Evolutionary conservation across 2,797 vertebrate species (phyloP), one percentile per base, ranked within the genome.

Genomic region (Hydrolagus colliei): DNA sequence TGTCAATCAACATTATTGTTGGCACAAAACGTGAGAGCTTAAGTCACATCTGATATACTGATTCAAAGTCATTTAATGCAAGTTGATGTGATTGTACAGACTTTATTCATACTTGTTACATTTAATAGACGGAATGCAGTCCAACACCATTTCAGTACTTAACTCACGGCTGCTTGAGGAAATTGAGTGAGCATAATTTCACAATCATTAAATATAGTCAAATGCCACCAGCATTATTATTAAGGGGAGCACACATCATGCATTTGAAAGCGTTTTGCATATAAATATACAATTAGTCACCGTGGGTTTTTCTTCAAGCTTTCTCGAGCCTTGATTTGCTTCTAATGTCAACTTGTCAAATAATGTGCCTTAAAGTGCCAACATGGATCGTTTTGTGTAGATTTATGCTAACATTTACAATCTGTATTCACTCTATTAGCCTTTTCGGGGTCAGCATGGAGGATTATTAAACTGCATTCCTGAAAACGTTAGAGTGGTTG

Each of bases 381-480:
- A 84, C 79, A 84, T 84, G 79, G 68, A 84, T 84, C 79, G 68
- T 84, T 84, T 84, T 84, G 79, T 84, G 79, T 84, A 84, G 79
- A 32, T 84, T 84, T 84, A 63, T 84, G 79, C 79, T 84, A 84
- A 84, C 79, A 84, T 84, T 84, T 84, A 84, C 79, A 84, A 84
- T 84, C 79, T 84, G 32, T 67, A 84, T 84, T 71, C 79, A 84
- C 63, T 84, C 79, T 68, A 84, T 84, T 84, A 84, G 79, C 79
- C 79, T 84, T 84, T 67, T 68, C 67, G 32, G 79, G 79, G 79
- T 84, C 79, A 84, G 79, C 79, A 67, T 71, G 68, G 79, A 84
- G 65, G 65, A 84, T 84, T 84, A 84, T 84, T 84, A 84, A 84
- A 84, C 32, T 11, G 32, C 79, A 84, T 84, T 84, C 79, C 79